Base-by-base conservation (phyloP, 2,113 vertebrate genomes). In the Herpailurus yagouaroundi region DNA sequence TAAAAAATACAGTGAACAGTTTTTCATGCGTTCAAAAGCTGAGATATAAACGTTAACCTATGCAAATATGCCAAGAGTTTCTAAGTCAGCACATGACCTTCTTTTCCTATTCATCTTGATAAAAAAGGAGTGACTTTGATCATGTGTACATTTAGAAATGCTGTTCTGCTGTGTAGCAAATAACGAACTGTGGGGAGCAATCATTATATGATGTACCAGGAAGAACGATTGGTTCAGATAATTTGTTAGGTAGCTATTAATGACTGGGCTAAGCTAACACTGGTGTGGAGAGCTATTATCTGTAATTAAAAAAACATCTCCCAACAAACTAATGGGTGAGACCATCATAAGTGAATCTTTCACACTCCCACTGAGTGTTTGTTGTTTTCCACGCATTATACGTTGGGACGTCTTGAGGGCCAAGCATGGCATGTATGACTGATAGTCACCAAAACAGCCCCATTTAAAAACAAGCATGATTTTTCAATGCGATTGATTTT, bases 111-210 rank as follows among this genome's bases (percentile, higher is more conserved):
- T 88, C 48, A 69, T 76, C 48, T 94, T 79, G 45, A 89, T 89
- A 57, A 90, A 83, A 83, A 71, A 79, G 19, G 38, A 83, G 45
- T 93, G 76, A 77, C 55, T 93, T 88, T 80, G 86, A 60, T 79
- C 48, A 64, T 89, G 91, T 95, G 57, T 41, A 55, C 77, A 95
- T 77, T 97, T 91, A 94, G 71, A 95, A 95, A 71, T 94, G 76
- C 29, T 63, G 89, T 76, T 10, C 48, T 79, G 29, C 48, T 76
- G 23, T 94, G 55, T 33, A 81, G 77, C 55, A 81, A 91, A 91
- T 73, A 50, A 93, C 0, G 33, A 84, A 93, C 93, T 52, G 29
- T 55, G 16, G 41, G 50, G 41, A 48, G 27, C 57, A 64, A 82
- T 27, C 36, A 86, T 81, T 77, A 60, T 66, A 81, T 80, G 79